phyloP scores from a whole-genome alignment of 2,888 invertebrate genomes.

The Anoplius nigerrimus region DNA sequence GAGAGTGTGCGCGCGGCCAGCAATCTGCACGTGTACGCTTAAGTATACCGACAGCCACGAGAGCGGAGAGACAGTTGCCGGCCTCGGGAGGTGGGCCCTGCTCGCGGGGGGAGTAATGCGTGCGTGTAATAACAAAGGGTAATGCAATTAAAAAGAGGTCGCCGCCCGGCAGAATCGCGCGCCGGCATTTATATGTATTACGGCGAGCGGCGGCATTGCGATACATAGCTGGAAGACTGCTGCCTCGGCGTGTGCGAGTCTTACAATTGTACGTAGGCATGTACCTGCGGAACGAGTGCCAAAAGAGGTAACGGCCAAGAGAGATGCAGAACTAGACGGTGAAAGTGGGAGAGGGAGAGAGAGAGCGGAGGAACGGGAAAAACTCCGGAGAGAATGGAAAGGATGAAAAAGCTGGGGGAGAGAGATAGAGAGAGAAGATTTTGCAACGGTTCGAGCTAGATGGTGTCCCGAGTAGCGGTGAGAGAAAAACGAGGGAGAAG shows the following conservation, averaged over 20 bases:
- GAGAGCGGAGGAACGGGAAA: not conserved
- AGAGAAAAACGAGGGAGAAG: not conserved
- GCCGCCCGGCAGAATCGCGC: not conserved
- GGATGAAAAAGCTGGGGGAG: not conserved
- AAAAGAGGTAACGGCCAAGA: slow-evolving; percentile 8
- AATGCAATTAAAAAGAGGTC: slow-evolving; percentile 42
- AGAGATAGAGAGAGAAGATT: not conserved
- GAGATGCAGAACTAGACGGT: not conserved
- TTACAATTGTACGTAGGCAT: not conserved
- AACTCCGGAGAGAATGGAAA: not conserved
- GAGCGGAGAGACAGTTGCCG: too few relatives aligned
- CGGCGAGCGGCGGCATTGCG: not conserved
- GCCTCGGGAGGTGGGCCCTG: not conserved
- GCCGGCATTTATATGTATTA: slow-evolving; percentile 14
- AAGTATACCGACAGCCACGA: too few relatives aligned
- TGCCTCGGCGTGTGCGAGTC: not conserved
- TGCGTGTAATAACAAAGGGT: slow-evolving; percentile 26
- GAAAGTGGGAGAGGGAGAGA: not conserved
- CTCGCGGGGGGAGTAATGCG: slow-evolving; percentile 10
- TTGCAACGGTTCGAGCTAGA: not conserved
- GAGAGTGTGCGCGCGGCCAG: too few relatives aligned
- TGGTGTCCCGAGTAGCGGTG: not conserved
- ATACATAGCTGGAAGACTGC: not conserved
- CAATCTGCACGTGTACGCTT: too few relatives aligned
- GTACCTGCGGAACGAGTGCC: slow-evolving; percentile 11